Evolutionary conservation across 2,797 vertebrate species (phyloP), one percentile per base, ranked within the genome.

Genomic region (Channa striata): DNA sequence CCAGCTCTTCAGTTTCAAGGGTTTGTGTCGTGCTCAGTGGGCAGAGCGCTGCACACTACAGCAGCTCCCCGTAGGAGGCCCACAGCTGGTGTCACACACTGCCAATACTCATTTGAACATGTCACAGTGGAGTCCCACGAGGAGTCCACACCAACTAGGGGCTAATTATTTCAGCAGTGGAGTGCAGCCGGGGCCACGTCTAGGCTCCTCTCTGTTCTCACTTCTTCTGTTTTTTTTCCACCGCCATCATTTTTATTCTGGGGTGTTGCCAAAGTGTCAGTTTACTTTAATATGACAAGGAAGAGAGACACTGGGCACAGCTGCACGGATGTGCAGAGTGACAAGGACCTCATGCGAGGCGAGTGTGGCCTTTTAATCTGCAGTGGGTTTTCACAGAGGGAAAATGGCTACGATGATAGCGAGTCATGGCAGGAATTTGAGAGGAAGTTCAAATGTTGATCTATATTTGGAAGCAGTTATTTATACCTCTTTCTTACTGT

Each of bases 101-200:
- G 92, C 87, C 90, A 92, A 85, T 87, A 83, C 87, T 90, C 85
- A 89, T 92, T 89, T 91, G 65, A 84, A 87, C 86, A 77, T 86
- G 88, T 89, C 89, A 90, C 14, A n/a, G 50, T 69, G 61, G 77
- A 88, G 79, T 87, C 89, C 89, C 90, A 78, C 5, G 46, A 88
- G 88, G 84, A 77, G 78, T 64, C 75, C 77, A 51, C 68, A 56
- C 89, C 88, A 76, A 90, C 90, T 80, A 73, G 88, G 91, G 89
- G 82, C 87, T 93, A 89, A 92, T 93, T 93, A 93, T 91, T 91
- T 89, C 85, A 63, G 77, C 75, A 25, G 65, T 0, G 75, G 78
- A 68, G 87, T 90, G 80, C 91, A 90, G 86, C 85, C 79, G 86
- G 78, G 88, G 80, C 85, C 82, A 73, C 58, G 58, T 87, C 88